phyloP scores from a whole-genome alignment of 2,888 invertebrate species.

The Spisula solida region DNA sequence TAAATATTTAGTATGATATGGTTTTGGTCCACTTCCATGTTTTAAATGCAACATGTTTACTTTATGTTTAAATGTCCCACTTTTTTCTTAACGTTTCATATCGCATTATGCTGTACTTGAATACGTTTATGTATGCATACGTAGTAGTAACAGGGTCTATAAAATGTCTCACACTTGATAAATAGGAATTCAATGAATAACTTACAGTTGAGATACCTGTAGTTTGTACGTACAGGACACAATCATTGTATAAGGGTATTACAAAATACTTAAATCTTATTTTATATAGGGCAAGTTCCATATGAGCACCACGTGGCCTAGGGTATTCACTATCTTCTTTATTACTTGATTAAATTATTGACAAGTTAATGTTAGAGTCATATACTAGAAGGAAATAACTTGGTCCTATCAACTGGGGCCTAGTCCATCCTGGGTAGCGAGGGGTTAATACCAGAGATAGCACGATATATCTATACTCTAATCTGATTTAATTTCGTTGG shows the following conservation, averaged over 20 bases:
- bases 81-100: too few relatives aligned
- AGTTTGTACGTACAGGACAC: background rate
- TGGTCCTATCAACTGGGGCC: background rate
- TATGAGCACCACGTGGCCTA: background rate
- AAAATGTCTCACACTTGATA: background rate
- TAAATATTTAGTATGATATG: too few relatives aligned
- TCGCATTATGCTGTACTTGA: too few relatives aligned
- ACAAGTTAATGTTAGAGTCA: constrained; percentile 4
- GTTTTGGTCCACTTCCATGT: too few relatives aligned
- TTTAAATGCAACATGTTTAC: too few relatives aligned
- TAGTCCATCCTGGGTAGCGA: background rate
- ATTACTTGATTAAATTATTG: background rate
- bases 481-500: too few relatives aligned
- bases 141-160: background rate
- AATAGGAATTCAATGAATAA: background rate
- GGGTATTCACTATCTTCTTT: background rate
- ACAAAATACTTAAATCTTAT: background rate
- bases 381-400: background rate
- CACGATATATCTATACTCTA: too few relatives aligned
- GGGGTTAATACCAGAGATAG: too few relatives aligned
- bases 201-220: background rate
- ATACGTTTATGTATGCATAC: too few relatives aligned
- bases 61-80: too few relatives aligned
- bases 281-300: background rate
- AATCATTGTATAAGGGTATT: background rate